phyloP scores from a whole-genome alignment of 1,140 invertebrate genomes.

The Oryctes rhinoceros region DNA sequence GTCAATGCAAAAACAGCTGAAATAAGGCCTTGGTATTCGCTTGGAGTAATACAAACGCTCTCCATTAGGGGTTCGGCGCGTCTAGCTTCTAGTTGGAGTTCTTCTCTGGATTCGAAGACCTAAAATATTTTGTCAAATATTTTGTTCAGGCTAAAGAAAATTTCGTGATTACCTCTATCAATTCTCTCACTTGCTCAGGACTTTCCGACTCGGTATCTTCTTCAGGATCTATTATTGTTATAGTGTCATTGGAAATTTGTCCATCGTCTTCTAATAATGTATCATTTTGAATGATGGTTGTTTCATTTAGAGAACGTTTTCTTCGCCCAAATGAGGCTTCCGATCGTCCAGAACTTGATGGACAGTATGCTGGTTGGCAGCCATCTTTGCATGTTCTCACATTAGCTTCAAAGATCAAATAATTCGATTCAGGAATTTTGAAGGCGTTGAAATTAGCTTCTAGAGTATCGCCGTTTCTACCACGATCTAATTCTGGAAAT shows the following conservation, averaged over 20 bases:
- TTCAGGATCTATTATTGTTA: slow-evolving; percentile 36
- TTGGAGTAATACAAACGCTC: slow-evolving; percentile 75
- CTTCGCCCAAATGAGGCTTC: slow-evolving; percentile 76
- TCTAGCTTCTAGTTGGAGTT: slow-evolving; percentile 71
- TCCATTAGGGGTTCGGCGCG: slow-evolving; percentile 68
- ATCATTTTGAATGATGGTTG: slow-evolving; percentile 49
- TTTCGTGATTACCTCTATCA: slow-evolving; percentile 75
- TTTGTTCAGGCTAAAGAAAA: background rate
- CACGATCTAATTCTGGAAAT: slow-evolving; percentile 88
- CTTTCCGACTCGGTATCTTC: slow-evolving; percentile 65
- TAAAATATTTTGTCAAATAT: slow-evolving; percentile 49
- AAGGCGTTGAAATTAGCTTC: slow-evolving; percentile 94
- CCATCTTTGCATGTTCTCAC: slow-evolving; percentile 88
- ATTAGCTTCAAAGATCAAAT: slow-evolving; percentile 91
- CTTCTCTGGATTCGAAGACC: slow-evolving; percentile 76
- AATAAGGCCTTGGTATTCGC: slow-evolving; percentile 80
- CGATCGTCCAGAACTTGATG: slow-evolving; percentile 61
- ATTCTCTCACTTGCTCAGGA: slow-evolving; percentile 81
- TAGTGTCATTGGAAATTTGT: slow-evolving; percentile 39
- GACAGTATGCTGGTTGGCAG: slow-evolving; percentile 88
- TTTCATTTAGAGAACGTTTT: slow-evolving; percentile 68
- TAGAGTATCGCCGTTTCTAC: slow-evolving; percentile 84
- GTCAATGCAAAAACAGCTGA: slow-evolving; percentile 75
- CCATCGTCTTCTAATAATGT: slow-evolving; percentile 30
- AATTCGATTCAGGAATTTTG: slow-evolving; percentile 94